Base-by-base conservation (phyloP, 2,113 vertebrate genomes). In the Pachycephala philippinensis region DNA sequence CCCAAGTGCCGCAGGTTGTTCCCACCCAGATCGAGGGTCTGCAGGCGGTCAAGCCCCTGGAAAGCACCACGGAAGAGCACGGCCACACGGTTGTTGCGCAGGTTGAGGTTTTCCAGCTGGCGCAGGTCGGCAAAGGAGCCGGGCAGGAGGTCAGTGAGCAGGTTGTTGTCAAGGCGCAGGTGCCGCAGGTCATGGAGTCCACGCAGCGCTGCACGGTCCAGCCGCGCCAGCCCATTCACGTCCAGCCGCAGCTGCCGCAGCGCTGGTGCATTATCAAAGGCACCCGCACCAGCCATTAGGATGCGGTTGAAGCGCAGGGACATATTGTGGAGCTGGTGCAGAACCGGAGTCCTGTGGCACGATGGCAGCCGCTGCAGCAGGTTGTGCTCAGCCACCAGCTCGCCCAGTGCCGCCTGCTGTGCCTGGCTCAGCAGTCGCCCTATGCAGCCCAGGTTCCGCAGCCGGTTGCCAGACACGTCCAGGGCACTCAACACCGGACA, bases 151-250 rank as follows among this genome's bases (percentile, higher is more conserved):
- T 98, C 98, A 0, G 98, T 98, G 56, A 99, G 96, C 47, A 98
- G 98, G 87, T 99, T 99, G 87, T 98, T 98, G 94, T 98, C 98
- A 35, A 99, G 85, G 15, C 98, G 98, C n/a, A 99, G 97, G 11
- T 91, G 96, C 28, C 39, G 68, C 24, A 99, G 97, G 12, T 54
- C 3, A 12, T 1, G 40, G 9, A 99, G 96, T 8, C 98, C 98
- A 44, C 49, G 87, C 15, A 99, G 97, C 3, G 98, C 97, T 4
- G 80, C 17, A 0, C 1, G 95, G 57, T 97, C 10, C 15, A 99
- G 53, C 82, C 93, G 96, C 10, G 98, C 98, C 59, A 99, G 97
- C 14, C 15, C 97, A 27, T 99, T 99, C 82, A 99, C 98, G 74
- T 99, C 98, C 4, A 99, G 95, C 22, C 97, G 52, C 22, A 99